Base-by-base conservation (phyloP, 2,888 invertebrate genomes). In the Antheraea assamensis region DNA sequence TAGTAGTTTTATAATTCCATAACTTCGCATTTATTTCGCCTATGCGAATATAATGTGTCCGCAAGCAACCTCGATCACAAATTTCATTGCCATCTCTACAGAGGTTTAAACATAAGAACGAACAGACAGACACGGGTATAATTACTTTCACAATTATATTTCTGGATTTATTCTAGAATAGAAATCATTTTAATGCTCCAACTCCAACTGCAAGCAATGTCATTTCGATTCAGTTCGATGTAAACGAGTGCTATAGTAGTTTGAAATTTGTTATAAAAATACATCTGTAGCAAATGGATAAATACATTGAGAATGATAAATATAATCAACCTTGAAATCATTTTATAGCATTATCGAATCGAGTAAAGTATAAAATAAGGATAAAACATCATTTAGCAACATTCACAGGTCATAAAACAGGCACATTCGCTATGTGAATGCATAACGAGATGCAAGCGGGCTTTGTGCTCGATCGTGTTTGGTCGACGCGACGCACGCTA, bases 371-470 rank as follows among this genome's bases (percentile, higher is more conserved):
- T 30, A 52, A 58, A 74, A 61, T 70, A 70, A 64, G 55, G 72
- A 74, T 74, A 74, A 66, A 71, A 74, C 68, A 68, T 35, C 68
- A 19, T 74, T 72, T 70, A 75, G 74, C 72, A 35, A 68, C 76
- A 76, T 77, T 78, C 78, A 76, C 80, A 78, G 77, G 72, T 76
- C 77, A 76, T 78, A 78, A 78, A 78, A 73, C 24, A 64, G 72
- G 52, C 21, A 42, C 61, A 58, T 61, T 64, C 64, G 30, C n/a
- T 71, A 52, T 74, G 75, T 76, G 80, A 78, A 79, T 80, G 78
- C 76, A 35, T 35, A 68, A 68, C 35, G 35, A 68, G 68, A 21
- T n/a, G 21, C 35, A 68, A 73, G 42, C 42, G 64, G 47, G 71
- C 42, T 73, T 75, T 73, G 68, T 68, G 35, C n/a, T 35, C n/a